phyloP scores from a whole-genome alignment of 2,888 invertebrate species.

The Stenodera caucasica region DNA sequence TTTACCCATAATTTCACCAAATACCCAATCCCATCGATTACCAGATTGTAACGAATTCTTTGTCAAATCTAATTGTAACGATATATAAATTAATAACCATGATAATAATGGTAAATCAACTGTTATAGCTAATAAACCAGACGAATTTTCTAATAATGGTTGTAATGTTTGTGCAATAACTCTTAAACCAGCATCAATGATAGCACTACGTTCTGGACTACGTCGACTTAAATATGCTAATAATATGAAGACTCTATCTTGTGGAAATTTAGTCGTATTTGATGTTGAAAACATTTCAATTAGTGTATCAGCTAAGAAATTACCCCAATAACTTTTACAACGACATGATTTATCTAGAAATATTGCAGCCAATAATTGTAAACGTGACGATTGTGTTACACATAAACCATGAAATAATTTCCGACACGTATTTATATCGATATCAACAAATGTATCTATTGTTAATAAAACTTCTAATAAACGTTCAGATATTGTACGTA shows the following conservation, averaged over 20 bases:
- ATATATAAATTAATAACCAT: conserved; percentile 76
- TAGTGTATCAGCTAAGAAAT: conserved; percentile 82
- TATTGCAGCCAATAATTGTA: conserved; percentile 77
- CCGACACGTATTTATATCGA: conserved; percentile 59
- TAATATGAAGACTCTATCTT: conserved; percentile 86
- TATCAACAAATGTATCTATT: conserved; percentile 43
- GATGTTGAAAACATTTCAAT: conserved; percentile 76
- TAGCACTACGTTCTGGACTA: conserved; percentile 66
- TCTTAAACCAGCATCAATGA: conserved; percentile 66
- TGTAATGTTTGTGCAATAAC: conserved; percentile 63
- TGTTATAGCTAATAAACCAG: conserved; percentile 59
- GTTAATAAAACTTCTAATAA: conserved; percentile 76
- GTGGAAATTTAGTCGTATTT: conserved; percentile 78
- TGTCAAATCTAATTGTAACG: conserved; percentile 66
- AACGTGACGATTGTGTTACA: conserved; percentile 75
- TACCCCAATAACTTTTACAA: conserved; percentile 76
- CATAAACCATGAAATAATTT: conserved; percentile 72
- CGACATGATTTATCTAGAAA: conserved; percentile 66
- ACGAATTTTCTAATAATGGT: conserved; percentile 47
- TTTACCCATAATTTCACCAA: conserved; percentile 70
- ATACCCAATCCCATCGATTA: conserved; percentile 87
- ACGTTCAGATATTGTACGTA: conserved; percentile 79
- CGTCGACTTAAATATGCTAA: conserved; percentile 86
- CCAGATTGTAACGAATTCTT: conserved; percentile 33
- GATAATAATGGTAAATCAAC: conserved; percentile 70